These are phyloP conservation scores for Pelvicachromis taeniatus DNA, from an alignment of 2,113 vertebrate species.

Conservation along the genomic window DNA sequence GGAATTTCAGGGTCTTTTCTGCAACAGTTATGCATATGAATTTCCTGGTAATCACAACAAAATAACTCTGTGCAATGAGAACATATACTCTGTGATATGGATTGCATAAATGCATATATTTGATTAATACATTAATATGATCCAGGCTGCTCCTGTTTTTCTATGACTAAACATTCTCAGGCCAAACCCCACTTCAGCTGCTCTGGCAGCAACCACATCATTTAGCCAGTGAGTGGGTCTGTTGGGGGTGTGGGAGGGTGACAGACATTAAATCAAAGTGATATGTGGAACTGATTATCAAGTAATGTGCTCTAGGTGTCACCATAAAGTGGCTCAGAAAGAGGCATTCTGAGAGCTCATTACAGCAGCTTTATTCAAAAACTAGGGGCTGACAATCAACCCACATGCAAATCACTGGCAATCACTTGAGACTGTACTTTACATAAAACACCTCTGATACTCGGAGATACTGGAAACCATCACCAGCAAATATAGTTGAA, in stretches of 20 bases:
- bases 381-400: background rate
- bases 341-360: background rate
- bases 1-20: background rate
- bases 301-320: slow-evolving; percentile 22
- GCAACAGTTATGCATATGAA: background rate
- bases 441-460: background rate
- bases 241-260: slow-evolving; percentile 41
- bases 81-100: background rate
- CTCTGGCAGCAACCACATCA: slow-evolving; percentile 42
- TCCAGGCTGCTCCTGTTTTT: slow-evolving; percentile 9
- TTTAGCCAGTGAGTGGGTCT: slow-evolving; percentile 21
- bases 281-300: slow-evolving; percentile 36
- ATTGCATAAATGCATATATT: background rate
- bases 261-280: slow-evolving; percentile 48
- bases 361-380: background rate
- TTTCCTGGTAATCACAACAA: background rate
- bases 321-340: background rate
- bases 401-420: background rate
- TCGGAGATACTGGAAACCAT: background rate
- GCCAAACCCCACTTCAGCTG: slow-evolving; percentile 39
- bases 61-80: background rate
- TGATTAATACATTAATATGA: background rate
- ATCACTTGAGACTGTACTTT: slow-evolving; percentile 5
- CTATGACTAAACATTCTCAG: slow-evolving; percentile 37
- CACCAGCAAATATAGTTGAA: background rate